Conservation (phyloP, 2,888 invertebrate species). For the Coenonympha arcania region DNA sequence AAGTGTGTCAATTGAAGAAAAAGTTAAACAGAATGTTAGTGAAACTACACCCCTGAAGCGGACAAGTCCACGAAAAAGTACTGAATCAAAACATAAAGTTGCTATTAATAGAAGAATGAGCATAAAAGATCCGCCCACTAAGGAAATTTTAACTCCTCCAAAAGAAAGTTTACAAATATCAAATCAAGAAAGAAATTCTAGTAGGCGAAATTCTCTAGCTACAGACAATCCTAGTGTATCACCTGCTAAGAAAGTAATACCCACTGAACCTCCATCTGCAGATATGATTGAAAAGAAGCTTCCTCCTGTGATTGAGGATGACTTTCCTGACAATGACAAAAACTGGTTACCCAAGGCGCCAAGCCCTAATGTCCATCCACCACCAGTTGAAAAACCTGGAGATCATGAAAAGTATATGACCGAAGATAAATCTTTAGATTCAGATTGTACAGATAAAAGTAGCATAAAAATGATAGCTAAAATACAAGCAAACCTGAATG, state of each 20-base stretch:
- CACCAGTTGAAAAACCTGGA: constrained; percentile 59
- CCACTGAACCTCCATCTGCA: constrained; percentile 28
- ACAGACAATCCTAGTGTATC: constrained; percentile 34
- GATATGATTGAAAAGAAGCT: constrained; percentile 43
- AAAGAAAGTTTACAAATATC: constrained; percentile 26
- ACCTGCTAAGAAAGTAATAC: constrained; percentile 38
- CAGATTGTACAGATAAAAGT: constrained; percentile 59
- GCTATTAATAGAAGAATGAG: constrained; percentile 39
- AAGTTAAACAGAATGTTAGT: constrained; percentile 37
- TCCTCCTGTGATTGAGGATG: constrained; percentile 39
- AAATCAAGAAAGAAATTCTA: constrained; percentile 36
- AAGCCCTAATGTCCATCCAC: constrained; percentile 56
- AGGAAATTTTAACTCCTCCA: constrained; percentile 27
- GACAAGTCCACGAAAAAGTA: constrained; percentile 45
- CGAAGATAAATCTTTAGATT: constrained; percentile 62
- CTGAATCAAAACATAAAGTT: constrained; percentile 44
- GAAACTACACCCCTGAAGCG: constrained; percentile 33
- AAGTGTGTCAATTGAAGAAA: constrained; percentile 54
- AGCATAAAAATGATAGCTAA: constrained; percentile 68
- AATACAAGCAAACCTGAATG: constrained; percentile 66
- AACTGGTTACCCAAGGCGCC: constrained; percentile 59
- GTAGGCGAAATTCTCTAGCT: constrained; percentile 31
- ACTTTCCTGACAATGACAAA: constrained; percentile 50
- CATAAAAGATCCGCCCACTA: constrained; percentile 38
- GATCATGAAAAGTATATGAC: constrained; percentile 67